phyloP scores from a whole-genome alignment of 1,140 invertebrate species.

The Calliopsis andreniformis region DNA sequence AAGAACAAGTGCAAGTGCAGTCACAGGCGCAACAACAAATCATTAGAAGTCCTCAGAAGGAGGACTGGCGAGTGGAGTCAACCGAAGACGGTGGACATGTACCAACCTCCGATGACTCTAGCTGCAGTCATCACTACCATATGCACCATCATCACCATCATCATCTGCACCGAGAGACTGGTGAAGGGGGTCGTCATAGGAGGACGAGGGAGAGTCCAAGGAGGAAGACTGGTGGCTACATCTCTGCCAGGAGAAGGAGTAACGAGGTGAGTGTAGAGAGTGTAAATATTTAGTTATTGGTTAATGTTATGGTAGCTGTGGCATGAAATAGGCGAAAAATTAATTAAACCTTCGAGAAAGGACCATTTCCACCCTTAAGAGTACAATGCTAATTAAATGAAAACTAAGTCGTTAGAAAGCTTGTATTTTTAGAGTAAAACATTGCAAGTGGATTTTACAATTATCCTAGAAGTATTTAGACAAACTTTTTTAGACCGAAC shows the following conservation, averaged over 20 bases:
- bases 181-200: conserved; percentile 82
- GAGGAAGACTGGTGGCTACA: conserved; percentile 83
- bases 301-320: too few relatives aligned
- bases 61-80: conserved; percentile 76
- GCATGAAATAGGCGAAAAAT: too few relatives aligned
- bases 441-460: too few relatives aligned
- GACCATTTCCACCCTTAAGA: too few relatives aligned
- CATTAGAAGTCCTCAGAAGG: conserved; percentile 75
- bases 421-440: too few relatives aligned
- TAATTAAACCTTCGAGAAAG: too few relatives aligned
- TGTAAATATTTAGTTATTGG: too few relatives aligned
- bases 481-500: too few relatives aligned
- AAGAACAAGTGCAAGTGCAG: conserved; percentile 71
- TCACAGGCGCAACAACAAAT: conserved; percentile 64
- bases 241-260: conserved; percentile 74
- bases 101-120: conserved; percentile 87
- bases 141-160: conserved; percentile 77
- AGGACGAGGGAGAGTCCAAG: conserved; percentile 85
- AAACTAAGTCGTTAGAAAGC: too few relatives aligned
- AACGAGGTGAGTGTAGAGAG: conserved; percentile 74
- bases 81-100: conserved; percentile 81
- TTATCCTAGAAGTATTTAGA: too few relatives aligned
- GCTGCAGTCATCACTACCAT: conserved; percentile 81
- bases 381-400: too few relatives aligned
- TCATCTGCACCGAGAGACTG: conserved; percentile 71